Evolutionary conservation across 2,888 invertebrate species (phyloP), one percentile per base, ranked within the genome.

Genomic region (Psococerastis gibbosa): DNA sequence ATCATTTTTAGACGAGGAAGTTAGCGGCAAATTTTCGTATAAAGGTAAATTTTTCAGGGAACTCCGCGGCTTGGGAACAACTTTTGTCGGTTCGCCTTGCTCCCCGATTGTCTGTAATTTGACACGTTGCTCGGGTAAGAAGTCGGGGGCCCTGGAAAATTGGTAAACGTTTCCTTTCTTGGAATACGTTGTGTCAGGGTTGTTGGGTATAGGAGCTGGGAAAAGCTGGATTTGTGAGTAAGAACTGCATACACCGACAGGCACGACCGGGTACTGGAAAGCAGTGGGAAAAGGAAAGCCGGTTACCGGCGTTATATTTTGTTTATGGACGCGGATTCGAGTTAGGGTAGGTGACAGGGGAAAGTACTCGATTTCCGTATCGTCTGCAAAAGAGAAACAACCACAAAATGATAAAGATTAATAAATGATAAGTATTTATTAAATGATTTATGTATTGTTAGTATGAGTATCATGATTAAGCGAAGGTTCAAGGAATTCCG

Each of bases 341-440:
- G 81, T 83, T 57, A 82, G 64, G 51, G 79, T 82, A 41, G 81
- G 75, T 50, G 82, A 78, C 55, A 82, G 78, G 56, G 82, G 81
- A 62, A 79, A 77, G 62, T 81, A 83, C 67, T 83, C 81, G 59
- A 82, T 75, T 65, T 77, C 75, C 55, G 75, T 66, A 57, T 76
- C 73, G 68, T 79, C 80, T 79, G 78, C 65, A 73, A 67, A 72
- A 43, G 22, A 31, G 31, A 42, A 45, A 23, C 6, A 27, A 27
- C 27, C 27, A 27, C 27, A 27, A 27, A 27, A 27, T 27, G 27
- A 9, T 6, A 27, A 27, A 27, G 27, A 27, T 6, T 27, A n/a
- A n/a, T n/a, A n/a, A n/a, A n/a, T n/a, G n/a, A n/a, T n/a, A n/a
- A n/a, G n/a, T n/a, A n/a, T n/a, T n/a, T n/a, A n/a, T n/a, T n/a